Evolutionary conservation across 2,113 vertebrate species (phyloP).

Genomic region (Nesogale talazaci): DNA sequence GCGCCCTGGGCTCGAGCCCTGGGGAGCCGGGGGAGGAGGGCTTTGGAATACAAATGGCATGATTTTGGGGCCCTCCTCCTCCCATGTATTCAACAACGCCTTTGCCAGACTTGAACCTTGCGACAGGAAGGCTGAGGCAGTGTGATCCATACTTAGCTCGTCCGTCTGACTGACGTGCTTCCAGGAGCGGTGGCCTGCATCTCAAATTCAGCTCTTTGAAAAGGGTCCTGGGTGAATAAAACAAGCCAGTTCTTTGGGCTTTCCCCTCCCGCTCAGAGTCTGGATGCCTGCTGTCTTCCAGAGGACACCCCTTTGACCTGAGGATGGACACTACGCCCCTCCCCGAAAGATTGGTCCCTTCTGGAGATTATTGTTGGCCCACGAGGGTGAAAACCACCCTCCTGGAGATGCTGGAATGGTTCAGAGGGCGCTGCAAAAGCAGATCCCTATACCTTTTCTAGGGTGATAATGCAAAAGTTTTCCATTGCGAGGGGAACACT

Average conservation of each 20-base stretch:
- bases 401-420: no score
- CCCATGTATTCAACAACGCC: background rate
- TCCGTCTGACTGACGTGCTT: background rate
- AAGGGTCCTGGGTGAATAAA: background rate
- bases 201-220: background rate
- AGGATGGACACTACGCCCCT: background rate
- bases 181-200: background rate
- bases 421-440: no score
- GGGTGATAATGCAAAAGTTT: no score
- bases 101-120: background rate
- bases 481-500: no score
- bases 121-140: background rate
- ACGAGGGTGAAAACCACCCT: no score
- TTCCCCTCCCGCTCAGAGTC: background rate
- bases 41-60: background rate
- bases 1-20: background rate
- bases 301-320: background rate
- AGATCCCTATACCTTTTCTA: no score
- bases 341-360: background rate
- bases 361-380: no score
- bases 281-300: slow-evolving; percentile 1
- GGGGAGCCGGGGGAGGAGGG: background rate
- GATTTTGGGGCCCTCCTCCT: background rate
- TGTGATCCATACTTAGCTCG: background rate
- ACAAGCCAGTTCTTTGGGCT: background rate